Base-by-base conservation (phyloP, 2,113 vertebrate species). In the Anarrhichthys ocellatus region DNA sequence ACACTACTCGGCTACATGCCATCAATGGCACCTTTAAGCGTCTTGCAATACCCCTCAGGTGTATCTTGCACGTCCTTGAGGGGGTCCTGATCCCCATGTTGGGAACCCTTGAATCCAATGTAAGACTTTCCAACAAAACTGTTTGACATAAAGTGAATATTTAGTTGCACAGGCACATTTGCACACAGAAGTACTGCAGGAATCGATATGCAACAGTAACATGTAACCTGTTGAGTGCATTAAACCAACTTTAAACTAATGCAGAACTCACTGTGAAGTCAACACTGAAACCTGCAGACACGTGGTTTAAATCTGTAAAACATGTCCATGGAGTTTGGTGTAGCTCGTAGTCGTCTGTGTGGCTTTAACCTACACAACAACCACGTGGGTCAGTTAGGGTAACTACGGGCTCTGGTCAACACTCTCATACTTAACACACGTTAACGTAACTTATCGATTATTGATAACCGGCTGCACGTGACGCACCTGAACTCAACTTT, bases 401-500 rank as follows among this genome's bases (percentile, higher is more conserved):
- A 34, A 34, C 34, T 4, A 3, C 81, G 34, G 27, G 4, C 1
- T 32, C 14, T 5, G 56, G 1, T 34, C 27, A n/a, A 29, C 59
- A 22, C 3, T 1, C 82, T 20, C 66, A 17, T 0, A 15, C 9
- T 3, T 1, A 1, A 15, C 22, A 32, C 7, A 5, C n/a, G 34
- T 15, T 24, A 7, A 22, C 1, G 1, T 2, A 1, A n/a, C 0
- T 14, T 1, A 40, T 24, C 13, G 14, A 6, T 6, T 5, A 6
- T 34, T 6, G 34, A n/a, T 44, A 7, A 24, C 3, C 2, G 4
- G 14, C 6, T 10, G 44, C 22, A 15, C 29, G 69, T 9, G 62
- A 29, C 4, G 34, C 36, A 18, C 40, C 54, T 6, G 20, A 4
- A 84, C 80, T 63, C 70, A 88, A 86, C 91, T 90, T 79, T 78